A percentile compares a stretch with the other conserved stretches of the same genome.
Evolutionary conservation across 2,113 vertebrate genomes (phyloP).

Genomic region (Pseudorhombus dupliciocellatus): DNA sequence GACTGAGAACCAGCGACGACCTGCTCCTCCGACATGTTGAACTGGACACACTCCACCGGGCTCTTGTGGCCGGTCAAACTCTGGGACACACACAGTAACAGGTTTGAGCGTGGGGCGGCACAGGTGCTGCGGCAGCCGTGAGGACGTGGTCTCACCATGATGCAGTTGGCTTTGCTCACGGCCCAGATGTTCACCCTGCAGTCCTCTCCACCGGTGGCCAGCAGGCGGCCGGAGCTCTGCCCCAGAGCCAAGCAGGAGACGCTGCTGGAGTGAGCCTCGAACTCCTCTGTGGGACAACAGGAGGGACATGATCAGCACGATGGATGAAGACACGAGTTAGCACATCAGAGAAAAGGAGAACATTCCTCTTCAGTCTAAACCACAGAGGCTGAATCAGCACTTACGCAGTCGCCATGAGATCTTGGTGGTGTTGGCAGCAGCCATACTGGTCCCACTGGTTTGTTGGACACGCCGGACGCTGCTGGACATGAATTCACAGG

Average conservation of each 20-base stretch:
- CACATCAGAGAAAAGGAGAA: too few species aligned
- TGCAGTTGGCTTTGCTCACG: slow-evolving; percentile 96
- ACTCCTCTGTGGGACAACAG: slow-evolving; percentile 84
- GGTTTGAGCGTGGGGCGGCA: too few species aligned
- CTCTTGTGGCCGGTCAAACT: slow-evolving; percentile 92
- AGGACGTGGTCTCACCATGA: slow-evolving; percentile 86
- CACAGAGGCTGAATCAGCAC: slow-evolving; percentile 59
- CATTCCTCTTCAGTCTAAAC: too few species aligned
- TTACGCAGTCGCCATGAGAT: slow-evolving; percentile 94
- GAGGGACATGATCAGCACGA: slow-evolving; percentile 7
- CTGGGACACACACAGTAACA: slow-evolving; percentile 70
- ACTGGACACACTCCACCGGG: slow-evolving; percentile 91
- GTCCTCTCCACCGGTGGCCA: slow-evolving; percentile 95
- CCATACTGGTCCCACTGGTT: slow-evolving; percentile 79
- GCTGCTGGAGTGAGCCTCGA: slow-evolving; percentile 90
- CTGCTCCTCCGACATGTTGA: slow-evolving; percentile 90
- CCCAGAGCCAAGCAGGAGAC: slow-evolving; percentile 91
- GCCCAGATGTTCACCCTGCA: slow-evolving; percentile 96
- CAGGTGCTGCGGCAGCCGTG: not conserved
- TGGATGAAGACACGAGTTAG: too few species aligned
- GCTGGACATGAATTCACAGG: slow-evolving; percentile 8
- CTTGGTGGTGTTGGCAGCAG: slow-evolving; percentile 86
- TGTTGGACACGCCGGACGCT: not conserved
- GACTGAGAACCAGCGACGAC: slow-evolving; percentile 94
- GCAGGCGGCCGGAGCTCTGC: slow-evolving; percentile 89